Base-by-base conservation (phyloP, 2,888 invertebrate species). In the Listrodromus nycthemerus region DNA sequence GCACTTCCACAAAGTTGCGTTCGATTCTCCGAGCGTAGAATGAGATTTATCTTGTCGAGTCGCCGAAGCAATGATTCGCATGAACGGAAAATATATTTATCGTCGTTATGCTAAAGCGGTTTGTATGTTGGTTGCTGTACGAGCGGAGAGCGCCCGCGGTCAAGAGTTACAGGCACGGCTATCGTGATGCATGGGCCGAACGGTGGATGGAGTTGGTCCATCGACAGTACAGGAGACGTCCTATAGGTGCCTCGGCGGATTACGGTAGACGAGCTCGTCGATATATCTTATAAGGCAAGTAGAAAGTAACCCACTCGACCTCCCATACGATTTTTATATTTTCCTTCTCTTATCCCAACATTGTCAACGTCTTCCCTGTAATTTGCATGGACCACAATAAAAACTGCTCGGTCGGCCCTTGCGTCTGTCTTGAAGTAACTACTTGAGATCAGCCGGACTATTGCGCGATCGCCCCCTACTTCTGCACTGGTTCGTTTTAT, bases 271-370 rank as follows among this genome's bases (percentile, higher is more conserved):
- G 45, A 58, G 63, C 41, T 41, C 52, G 33, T 13, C 63, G 78
- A 79, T 81, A 61, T 75, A 70, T 75, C 85, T 67, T 83, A 86
- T 76, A 84, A 84, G 86, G 87, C 76, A 80, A 85, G 83, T 84
- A 86, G 87, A 88, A 88, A 89, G 88, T 86, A 86, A 85, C 84
- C 86, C 77, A 83, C 80, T 86, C 81, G 86, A 84, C 87, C 87
- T 88, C 82, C 27, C 10, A 5, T 58, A 1, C 13, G 2, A 24
- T 58, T 84, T 87, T 82, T 82, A 45, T 67, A 61, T 67, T 82
- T 48, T 13, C 67, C 27, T 45, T 37, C 61, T 41, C 58, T 65
- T 58, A 58, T 66, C 41, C 33, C 45, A 65, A 71, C 74, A 79
- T 82, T 84, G 75, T 80, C 76, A 85, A 80, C 75, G 79, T 77